Base-by-base conservation (phyloP, 2,113 vertebrate genomes). In the Spilogale gracilis region DNA sequence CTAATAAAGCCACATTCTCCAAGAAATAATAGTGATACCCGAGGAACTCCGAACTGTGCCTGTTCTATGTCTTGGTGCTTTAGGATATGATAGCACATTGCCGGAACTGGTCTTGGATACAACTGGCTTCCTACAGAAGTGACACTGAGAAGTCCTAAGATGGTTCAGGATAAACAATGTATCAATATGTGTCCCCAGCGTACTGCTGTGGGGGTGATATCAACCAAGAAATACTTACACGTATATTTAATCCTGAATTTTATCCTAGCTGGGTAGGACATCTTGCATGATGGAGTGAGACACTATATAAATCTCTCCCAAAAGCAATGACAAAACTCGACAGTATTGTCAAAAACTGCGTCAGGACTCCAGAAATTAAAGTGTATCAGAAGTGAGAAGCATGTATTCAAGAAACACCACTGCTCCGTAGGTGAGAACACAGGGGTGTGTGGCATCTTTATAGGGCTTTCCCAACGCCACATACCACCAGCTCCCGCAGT, bases 381-480 rank as follows among this genome's bases (percentile, higher is more conserved):
- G 18, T n/a, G 2, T 21, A 21, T 2, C 16, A 1, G 27, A 21
- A 18, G 21, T 4, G 14, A 84, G 78, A 78, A 32, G 13, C 38
- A 30, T 17, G 11, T 6, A 14, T 60, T 9, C 7, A n/a, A 58
- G 63, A 30, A 60, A 7, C 8, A 5, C 4, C 3, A 7, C 60
- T 21, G 10, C 25, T 8, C 6, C 8, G 6, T 25, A 17, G 9
- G 48, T 6, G 45, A 91, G 20, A 69, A 38, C 20, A 13, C 0
- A 1, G 10, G 10, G 1, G 58, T 2, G 1, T 21, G 1, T 2
- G 5, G n/a, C 1, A 14, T 50, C 20, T 48, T 32, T 9, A 8
- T 6, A 6, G 23, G 48, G 27, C 61, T 17, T n/a, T 45, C 50
- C 43, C 48, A 3, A 12, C 1, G 4, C 45, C 13, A 9, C 9